Base-by-base conservation (phyloP, 2,888 invertebrate genomes). In the Dugesia japonica region DNA sequence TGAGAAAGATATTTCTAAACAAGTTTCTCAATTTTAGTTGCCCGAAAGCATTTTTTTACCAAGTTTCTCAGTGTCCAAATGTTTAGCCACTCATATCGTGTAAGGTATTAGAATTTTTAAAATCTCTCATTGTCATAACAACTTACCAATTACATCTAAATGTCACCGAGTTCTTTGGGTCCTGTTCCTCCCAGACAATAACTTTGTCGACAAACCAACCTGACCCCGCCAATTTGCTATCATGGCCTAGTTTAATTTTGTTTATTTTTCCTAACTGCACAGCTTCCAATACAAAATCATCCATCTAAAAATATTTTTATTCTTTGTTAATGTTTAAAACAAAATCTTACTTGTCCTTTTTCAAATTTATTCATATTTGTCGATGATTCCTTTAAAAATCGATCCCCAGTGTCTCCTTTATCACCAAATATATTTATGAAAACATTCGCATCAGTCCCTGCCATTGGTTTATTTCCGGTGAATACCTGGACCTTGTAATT, bases 391-490 rank as follows among this genome's bases (percentile, higher is more conserved):
- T 80, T 79, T 23, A 85, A 81, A 78, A 82, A 82, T 28, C 83
- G 79, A 79, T 85, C 85, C 7, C 85, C 85, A 0, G 81, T 81
- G 79, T 85, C 84, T 7, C 85, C 84, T 38, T 81, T 80, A 78
- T 84, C 83, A 15, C 85, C 85, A 77, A 79, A 82, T 0, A 85
- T 79, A n/a, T 81, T 84, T n/a, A 84, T 78, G 81, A 82, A 85
- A 9, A 85, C 84, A 79, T 84, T 84, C 42, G 85, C 84, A 79
- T 85, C 83, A 20, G 85, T 85, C 0, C 85, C 85, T 15, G 81
- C 82, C 20, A 42, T 26, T 1, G 1, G 7, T 42, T 28, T 42
- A 4, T 38, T 75, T 15, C 75, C 75, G 1, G 75, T 75, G 72
- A 9, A 42, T 9, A 75, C 28, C 20, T 75, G 56, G 23, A 71